Conservation (phyloP, 2,113 vertebrate genomes). For the Brienomyrus brachyistius region DNA sequence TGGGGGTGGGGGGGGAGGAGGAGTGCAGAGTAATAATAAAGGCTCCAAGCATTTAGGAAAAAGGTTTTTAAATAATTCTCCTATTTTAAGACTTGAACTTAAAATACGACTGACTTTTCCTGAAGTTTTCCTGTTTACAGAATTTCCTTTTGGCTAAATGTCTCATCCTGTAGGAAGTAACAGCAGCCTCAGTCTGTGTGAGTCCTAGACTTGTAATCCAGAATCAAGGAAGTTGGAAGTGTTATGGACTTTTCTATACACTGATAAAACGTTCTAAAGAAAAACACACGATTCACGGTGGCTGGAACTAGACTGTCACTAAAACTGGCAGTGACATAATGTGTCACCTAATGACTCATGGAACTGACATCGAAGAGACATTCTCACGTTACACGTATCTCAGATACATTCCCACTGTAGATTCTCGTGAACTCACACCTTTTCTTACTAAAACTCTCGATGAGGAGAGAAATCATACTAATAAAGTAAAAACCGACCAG, state of each 20-base stretch:
- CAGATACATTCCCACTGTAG: background rate
- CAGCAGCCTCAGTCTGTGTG: background rate
- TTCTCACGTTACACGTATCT: background rate
- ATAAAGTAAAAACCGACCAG: background rate
- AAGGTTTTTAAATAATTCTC: constrained; percentile 10
- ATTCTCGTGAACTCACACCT: background rate
- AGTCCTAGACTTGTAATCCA: background rate
- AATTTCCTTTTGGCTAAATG: background rate
- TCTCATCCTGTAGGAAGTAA: constrained; percentile 21
- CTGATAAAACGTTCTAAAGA: background rate
- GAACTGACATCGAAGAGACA: background rate
- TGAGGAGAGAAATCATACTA: background rate
- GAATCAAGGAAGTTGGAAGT: background rate
- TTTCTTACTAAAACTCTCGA: background rate
- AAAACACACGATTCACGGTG: background rate
- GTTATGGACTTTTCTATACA: background rate
- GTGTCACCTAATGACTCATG: background rate
- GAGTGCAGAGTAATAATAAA: background rate
- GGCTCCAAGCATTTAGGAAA: background rate
- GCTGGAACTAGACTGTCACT: background rate
- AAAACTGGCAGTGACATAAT: background rate
- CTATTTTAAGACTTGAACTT: constrained; percentile 31
- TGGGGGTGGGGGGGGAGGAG: background rate
- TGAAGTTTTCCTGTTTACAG: constrained; percentile 27
- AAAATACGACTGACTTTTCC: constrained; percentile 27